phyloP scores from a whole-genome alignment of 2,888 invertebrate species.

The Willowsia nigromaculata region DNA sequence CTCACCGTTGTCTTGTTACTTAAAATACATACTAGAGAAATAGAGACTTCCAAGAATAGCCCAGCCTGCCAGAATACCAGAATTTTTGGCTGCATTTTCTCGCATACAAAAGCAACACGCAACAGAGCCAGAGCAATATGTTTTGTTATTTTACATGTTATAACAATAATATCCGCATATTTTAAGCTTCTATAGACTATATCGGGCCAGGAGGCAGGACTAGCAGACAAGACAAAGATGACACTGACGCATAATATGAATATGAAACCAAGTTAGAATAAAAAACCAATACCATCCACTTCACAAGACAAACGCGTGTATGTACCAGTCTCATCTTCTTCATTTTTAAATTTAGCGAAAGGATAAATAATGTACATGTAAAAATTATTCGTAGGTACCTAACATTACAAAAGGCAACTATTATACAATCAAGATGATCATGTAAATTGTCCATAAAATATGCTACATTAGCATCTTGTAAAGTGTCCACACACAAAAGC shows the following conservation, averaged over 20 bases:
- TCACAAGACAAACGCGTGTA: background rate
- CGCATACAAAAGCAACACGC: no score
- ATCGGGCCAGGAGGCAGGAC: background rate
- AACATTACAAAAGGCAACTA: background rate
- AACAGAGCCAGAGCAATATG: no score
- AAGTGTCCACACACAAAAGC: background rate
- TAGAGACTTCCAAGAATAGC: constrained; percentile 46
- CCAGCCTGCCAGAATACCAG: background rate
- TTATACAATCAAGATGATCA: constrained; percentile 26
- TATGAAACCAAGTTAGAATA: background rate
- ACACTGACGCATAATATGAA: constrained; percentile 18
- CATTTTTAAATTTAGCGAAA: background rate
- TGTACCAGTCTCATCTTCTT: background rate
- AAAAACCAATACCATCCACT: background rate
- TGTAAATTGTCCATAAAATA: constrained; percentile 35
- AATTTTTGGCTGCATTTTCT: background rate
- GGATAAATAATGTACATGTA: background rate
- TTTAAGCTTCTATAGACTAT: background rate
- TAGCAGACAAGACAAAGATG: background rate
- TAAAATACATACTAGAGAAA: background rate
- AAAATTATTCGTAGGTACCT: constrained; percentile 6
- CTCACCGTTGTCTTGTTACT: constrained; percentile 25
- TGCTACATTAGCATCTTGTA: constrained; percentile 16
- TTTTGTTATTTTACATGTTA: constrained; percentile 41
- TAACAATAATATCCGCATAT: constrained; percentile 47